Percentiles rank a stretch among this genome's conserved stretches.
phyloP scores from a whole-genome alignment of 1,140 invertebrate genomes.

The Drosophila fuyamai region DNA sequence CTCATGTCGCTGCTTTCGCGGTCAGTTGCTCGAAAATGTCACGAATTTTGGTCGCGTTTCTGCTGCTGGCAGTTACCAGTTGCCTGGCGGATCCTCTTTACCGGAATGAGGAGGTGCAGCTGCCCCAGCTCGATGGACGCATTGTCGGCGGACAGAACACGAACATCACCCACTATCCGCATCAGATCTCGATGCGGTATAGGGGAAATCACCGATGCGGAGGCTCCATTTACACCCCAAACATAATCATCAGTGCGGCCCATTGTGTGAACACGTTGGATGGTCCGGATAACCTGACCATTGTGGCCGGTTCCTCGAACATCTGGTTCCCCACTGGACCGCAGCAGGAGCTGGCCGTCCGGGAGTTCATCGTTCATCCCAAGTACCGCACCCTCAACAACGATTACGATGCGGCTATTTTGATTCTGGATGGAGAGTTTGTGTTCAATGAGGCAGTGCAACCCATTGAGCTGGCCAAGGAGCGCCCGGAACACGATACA shows the following conservation, averaged over 20 bases:
- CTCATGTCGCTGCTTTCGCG: background rate
- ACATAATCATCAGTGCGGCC: constrained; percentile 86
- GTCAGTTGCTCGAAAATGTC: constrained; percentile 58
- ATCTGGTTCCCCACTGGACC: constrained; percentile 30
- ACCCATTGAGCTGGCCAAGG: constrained; percentile 61
- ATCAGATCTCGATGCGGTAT: constrained; percentile 74
- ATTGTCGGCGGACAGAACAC: constrained; percentile 70
- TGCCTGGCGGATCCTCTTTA: constrained; percentile 43
- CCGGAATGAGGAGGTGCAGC: constrained; percentile 4
- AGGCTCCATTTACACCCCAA: constrained; percentile 84
- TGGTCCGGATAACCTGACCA: constrained; percentile 40
- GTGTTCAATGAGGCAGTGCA: constrained; percentile 53
- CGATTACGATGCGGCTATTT: constrained; percentile 71
- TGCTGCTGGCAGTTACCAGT: constrained; percentile 28
- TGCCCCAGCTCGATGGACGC: constrained; percentile 71
- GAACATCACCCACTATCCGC: constrained; percentile 61
- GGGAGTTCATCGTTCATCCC: constrained; percentile 57
- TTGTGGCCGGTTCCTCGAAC: constrained; percentile 65
- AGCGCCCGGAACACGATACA: constrained; percentile 51
- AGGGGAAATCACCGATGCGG: constrained; percentile 85
- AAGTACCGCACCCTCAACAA: constrained; percentile 57
- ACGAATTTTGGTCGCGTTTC: constrained; percentile 55
- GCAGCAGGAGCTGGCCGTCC: constrained; percentile 47
- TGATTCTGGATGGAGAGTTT: constrained; percentile 63
- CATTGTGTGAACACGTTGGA: constrained; percentile 85